Base-by-base conservation (phyloP, 2,113 vertebrate genomes). In the Oxyruncus cristatus region DNA sequence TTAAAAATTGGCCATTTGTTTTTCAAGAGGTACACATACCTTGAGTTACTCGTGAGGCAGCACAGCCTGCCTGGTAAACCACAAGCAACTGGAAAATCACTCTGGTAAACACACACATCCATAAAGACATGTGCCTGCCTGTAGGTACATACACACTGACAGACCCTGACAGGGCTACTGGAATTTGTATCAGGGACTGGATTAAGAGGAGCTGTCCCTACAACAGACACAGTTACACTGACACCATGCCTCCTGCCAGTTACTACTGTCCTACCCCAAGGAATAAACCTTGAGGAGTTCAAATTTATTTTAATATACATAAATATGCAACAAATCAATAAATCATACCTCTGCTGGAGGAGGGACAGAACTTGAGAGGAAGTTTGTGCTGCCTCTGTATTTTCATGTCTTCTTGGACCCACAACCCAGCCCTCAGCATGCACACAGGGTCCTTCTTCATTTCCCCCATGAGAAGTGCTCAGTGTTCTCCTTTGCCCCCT, bases 141-240 rank as follows among this genome's bases (percentile, higher is more conserved):
- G 14, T 39, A 32, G 15, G 3, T 32, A 42, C 22, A 30, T 14
- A 35, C 13, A 49, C 7, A n/a, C 15, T 21, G 50, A 27, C 12
- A 21, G 8, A 52, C 8, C 12, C 2, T 61, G 2, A 13, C 37
- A 49, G 0, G 2, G 12, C 4, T 62, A 71, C 35, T 82, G 50
- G 39, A 71, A 32, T 67, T 56, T 72, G n/a, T 42, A 70, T 7
- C 24, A 85, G 23, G 27, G 12, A 52, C 2, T 59, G 53, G 8
- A 71, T 58, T 67, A 50, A 50, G 39, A 26, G 32, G 21, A n/a
- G 26, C 4, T 50, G 58, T 37, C 20, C 47, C 39, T 72, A 18
- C 22, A 52, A 49, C 4, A 33, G 10, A 56, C 27, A 47, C 4
- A 61, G 23, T 58, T 41, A 49, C 7, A 26, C 32, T 39, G 17